A percentile compares a stretch with the other conserved stretches of the same genome.
phyloP scores from a whole-genome alignment of 2,797 vertebrate species.

The Rhynchotus rufescens region DNA sequence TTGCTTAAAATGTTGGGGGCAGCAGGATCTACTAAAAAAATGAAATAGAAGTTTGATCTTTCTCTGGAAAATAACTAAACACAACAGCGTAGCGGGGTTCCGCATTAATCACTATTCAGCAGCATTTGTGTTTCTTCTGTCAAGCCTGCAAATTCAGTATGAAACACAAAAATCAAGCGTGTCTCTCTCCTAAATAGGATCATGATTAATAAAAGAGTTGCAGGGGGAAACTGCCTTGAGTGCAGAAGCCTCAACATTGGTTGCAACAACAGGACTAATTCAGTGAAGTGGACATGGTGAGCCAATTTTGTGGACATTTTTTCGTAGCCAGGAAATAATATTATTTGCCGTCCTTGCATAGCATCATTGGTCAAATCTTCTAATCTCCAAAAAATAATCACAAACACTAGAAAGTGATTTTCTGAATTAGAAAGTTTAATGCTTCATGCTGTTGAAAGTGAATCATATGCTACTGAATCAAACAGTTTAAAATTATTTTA shows the following conservation, averaged over 20 bases:
- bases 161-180: background rate
- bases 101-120: background rate
- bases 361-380: background rate
- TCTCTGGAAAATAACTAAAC: background rate
- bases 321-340: background rate
- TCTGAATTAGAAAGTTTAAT: background rate
- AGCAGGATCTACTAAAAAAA: background rate
- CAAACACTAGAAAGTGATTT: background rate
- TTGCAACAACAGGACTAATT: background rate
- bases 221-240: background rate
- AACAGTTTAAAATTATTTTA: background rate
- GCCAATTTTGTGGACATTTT: background rate
- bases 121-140: background rate
- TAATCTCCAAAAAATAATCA: background rate
- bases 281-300: background rate
- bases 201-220: background rate
- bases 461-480: background rate
- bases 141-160: background rate
- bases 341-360: background rate
- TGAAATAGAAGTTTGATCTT: fast-evolving
- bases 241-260: background rate
- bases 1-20: background rate
- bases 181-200: background rate
- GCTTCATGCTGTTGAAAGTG: background rate
- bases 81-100: background rate